Evolutionary conservation across 2,113 vertebrate species (phyloP).

Genomic region (Thermophis baileyi): DNA sequence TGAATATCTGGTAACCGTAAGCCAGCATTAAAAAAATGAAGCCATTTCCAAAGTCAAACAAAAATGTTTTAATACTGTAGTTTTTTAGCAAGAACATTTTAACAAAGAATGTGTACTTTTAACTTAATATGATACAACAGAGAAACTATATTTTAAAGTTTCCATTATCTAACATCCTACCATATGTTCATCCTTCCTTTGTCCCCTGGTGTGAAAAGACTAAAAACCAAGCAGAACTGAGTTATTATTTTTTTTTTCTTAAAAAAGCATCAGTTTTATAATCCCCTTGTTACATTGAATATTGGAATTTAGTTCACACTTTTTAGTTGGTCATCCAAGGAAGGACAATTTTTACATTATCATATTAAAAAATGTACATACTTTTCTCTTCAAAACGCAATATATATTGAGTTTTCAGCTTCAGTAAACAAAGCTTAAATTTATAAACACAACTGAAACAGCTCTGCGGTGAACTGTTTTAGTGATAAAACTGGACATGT

Average conservation of each 20-base stretch:
- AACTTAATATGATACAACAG: constrained; percentile 80
- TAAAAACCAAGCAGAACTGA: constrained; percentile 71
- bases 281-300: constrained; percentile 63
- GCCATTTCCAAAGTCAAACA: constrained; percentile 76
- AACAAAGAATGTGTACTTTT: constrained; percentile 79
- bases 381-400: constrained; percentile 69
- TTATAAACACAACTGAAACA: constrained; percentile 74
- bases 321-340: constrained; percentile 66
- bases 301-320: constrained; percentile 64
- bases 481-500: constrained; percentile 66
- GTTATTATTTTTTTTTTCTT: background rate
- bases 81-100: constrained; percentile 83
- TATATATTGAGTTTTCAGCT: constrained; percentile 67
- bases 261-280: constrained; percentile 65
- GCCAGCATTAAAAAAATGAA: constrained; percentile 10
- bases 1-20: background rate
- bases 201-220: constrained; percentile 65
- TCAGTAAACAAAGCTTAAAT: constrained; percentile 70
- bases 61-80: constrained; percentile 79
- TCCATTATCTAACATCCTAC: constrained; percentile 75
- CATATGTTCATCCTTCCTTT: constrained; percentile 66
- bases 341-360: constrained; percentile 70
- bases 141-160: constrained; percentile 76
- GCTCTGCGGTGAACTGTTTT: constrained; percentile 69
- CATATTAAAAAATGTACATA: constrained; percentile 76